These are phyloP conservation scores for Subanguina moxae DNA, from an alignment of 1,140 invertebrate genomes.

Conservation along the genomic window DNA sequence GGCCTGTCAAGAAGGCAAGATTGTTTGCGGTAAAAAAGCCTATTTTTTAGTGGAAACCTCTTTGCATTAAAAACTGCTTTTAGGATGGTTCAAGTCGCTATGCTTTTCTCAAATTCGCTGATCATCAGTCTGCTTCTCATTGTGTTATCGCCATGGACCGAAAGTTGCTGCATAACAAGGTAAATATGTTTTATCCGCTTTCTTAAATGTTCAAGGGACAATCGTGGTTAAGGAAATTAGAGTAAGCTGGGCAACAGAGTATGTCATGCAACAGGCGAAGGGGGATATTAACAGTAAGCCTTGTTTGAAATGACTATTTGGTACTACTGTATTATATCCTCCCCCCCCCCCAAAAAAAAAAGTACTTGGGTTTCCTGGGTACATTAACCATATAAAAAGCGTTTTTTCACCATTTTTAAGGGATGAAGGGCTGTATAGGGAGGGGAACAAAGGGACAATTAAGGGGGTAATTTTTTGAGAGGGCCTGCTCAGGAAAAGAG, in stretches of 20 bases:
- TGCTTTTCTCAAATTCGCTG: background rate
- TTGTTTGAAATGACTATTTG: too few relatives aligned
- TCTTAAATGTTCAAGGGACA: background rate
- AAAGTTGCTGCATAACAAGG: background rate
- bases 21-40: background rate
- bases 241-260: background rate
- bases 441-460: too few relatives aligned
- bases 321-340: too few relatives aligned
- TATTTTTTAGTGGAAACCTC: background rate
- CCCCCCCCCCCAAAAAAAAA: too few relatives aligned
- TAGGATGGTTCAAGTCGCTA: background rate
- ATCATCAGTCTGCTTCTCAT: background rate
- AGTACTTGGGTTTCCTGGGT: too few relatives aligned
- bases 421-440: too few relatives aligned
- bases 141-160: background rate
- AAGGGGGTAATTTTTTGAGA: too few relatives aligned
- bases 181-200: background rate
- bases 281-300: constrained; percentile 95
- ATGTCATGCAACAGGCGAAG: constrained; percentile 65
- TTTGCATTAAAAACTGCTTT: background rate
- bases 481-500: too few relatives aligned
- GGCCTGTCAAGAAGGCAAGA: background rate
- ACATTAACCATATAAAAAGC: too few relatives aligned
- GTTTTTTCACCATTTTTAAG: too few relatives aligned
- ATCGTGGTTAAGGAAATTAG: background rate